phyloP scores from a whole-genome alignment of 2,888 invertebrate species.

The Girardia tigrina region DNA sequence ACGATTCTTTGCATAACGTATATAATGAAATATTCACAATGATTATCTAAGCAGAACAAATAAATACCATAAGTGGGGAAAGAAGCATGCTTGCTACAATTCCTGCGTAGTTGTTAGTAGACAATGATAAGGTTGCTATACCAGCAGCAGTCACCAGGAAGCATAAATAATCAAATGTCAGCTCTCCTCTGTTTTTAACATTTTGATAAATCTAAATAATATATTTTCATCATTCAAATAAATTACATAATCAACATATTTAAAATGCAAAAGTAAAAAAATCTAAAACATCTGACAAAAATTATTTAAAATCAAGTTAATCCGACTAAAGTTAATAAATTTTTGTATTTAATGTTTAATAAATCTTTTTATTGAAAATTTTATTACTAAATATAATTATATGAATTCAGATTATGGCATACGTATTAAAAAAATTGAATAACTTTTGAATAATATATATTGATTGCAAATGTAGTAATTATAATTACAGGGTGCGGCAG shows the following conservation, averaged over 20 bases:
- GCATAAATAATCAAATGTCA: conserved; percentile 23
- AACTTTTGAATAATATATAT: too few species aligned
- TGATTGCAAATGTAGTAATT: too few species aligned
- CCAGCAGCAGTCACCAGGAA: conserved; percentile 23
- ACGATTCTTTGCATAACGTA: neutral
- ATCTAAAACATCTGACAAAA: too few species aligned
- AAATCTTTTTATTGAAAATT: too few species aligned
- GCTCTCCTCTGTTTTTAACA: conserved; percentile 19
- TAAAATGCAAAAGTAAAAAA: neutral
- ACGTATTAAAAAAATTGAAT: too few species aligned
- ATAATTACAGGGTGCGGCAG: too few species aligned
- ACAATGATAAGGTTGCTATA: conserved; percentile 19
- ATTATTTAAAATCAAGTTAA: too few species aligned
- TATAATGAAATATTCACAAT: conserved; percentile 4
- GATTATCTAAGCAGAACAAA: neutral
- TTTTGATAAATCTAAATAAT: conserved; percentile 23
- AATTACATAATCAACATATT: neutral
- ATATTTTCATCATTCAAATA: neutral
- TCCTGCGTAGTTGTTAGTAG: conserved; percentile 13
- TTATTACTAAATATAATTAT: too few species aligned
- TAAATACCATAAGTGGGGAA: conserved; percentile 20
- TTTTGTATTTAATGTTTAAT: too few species aligned
- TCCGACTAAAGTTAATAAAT: too few species aligned
- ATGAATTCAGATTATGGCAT: too few species aligned
- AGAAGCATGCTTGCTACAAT: conserved; percentile 19